Conservation (phyloP, 2,797 vertebrate genomes). For the Atherinosoma microstoma region DNA sequence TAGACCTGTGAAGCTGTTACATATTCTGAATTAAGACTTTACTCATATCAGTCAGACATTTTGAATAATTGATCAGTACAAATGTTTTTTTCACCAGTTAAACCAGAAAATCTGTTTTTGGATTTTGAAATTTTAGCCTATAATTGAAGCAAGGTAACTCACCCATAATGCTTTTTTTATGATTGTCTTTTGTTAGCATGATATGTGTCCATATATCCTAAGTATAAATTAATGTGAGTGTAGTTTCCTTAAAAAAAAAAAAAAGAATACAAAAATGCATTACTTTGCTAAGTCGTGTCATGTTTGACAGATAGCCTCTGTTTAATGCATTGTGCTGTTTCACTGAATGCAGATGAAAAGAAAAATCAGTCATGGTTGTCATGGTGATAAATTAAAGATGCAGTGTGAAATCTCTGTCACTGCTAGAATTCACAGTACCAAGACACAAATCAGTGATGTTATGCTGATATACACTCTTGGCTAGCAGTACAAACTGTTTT, state of each 20-base stretch:
- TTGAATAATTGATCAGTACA: no score
- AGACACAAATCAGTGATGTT: slow-evolving; percentile 59
- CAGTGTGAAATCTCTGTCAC: slow-evolving; percentile 40
- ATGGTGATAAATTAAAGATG: slow-evolving; percentile 48
- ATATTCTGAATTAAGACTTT: neutral
- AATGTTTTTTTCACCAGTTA: neutral
- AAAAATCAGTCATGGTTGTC: slow-evolving; percentile 52
- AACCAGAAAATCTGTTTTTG: neutral
- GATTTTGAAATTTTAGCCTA: neutral
- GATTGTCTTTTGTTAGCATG: no score
- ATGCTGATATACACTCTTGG: slow-evolving; percentile 56
- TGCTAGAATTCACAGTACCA: slow-evolving; percentile 41
- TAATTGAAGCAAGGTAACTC: neutral
- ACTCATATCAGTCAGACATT: neutral
- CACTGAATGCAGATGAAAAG: slow-evolving; percentile 19
- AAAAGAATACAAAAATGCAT: neutral
- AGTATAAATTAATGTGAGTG: neutral
- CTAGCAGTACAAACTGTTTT: slow-evolving; percentile 53
- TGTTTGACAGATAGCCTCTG: slow-evolving; percentile 13
- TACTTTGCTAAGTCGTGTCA: neutral
- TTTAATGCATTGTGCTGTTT: slow-evolving; percentile 21
- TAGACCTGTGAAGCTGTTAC: neutral
- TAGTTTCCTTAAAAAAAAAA: neutral
- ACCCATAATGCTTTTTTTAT: neutral
- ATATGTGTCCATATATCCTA: neutral